Percentiles rank a stretch among this genome's conserved stretches.
Evolutionary conservation across 2,888 invertebrate genomes (phyloP).

Genomic region (Drosophila percnosoma): DNA sequence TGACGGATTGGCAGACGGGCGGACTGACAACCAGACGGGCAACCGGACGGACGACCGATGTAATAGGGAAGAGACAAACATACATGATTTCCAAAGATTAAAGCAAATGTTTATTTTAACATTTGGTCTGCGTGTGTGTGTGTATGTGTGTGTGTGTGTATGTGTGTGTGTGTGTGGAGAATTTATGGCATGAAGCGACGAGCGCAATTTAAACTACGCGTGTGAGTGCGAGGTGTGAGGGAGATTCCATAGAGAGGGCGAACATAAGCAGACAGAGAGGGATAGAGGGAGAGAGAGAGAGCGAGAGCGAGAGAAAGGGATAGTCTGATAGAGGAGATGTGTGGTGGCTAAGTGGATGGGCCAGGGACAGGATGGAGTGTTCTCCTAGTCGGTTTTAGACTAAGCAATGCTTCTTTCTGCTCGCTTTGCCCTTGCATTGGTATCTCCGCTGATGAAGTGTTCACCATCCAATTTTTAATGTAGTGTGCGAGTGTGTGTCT

Average conservation of each 20-base stretch:
- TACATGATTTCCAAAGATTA: constrained; percentile 32
- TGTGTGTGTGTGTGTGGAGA: constrained; percentile 31
- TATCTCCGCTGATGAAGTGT: constrained; percentile 67
- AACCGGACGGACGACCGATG: not conserved
- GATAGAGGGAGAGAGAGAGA: not conserved
- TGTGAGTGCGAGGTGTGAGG: constrained; percentile 62
- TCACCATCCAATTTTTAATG: constrained; percentile 59
- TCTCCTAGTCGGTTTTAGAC: constrained; percentile 10
- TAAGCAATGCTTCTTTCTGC: constrained; percentile 2
- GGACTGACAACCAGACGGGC: not conserved
- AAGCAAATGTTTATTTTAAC: constrained; percentile 59
- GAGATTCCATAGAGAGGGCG: constrained; percentile 1
- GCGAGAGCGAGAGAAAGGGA: not conserved
- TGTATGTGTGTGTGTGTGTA: not conserved
- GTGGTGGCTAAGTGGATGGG: not conserved
- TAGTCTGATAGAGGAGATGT: no score
- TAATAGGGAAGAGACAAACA: not conserved
- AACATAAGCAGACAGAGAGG: not conserved
- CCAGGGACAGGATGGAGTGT: not conserved
- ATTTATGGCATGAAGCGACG: constrained; percentile 70
- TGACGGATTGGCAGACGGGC: constrained; percentile 5
- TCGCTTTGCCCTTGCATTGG: constrained; percentile 27
- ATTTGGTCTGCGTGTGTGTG: constrained; percentile 21
- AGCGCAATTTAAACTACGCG: constrained; percentile 78
- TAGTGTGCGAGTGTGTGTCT: constrained; percentile 28